Evolutionary conservation across 2,888 invertebrate species (phyloP).

Genomic region (Ferrisia virgata): DNA sequence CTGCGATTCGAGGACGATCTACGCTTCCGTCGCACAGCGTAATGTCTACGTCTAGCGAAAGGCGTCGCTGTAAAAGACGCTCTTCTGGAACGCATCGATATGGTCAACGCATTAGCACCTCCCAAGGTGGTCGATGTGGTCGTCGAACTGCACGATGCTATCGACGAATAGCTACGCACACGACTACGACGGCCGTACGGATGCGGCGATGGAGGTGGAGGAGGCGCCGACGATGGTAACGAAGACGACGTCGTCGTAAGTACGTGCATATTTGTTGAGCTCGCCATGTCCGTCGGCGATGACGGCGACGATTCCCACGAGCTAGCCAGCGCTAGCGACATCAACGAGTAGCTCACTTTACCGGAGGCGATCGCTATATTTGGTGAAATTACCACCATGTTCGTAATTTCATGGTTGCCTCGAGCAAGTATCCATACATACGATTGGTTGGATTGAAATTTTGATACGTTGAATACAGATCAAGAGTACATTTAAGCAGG

Average conservation of each 20-base stretch:
- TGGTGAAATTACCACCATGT: conserved; percentile 28
- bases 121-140: not conserved
- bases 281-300: not conserved
- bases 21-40: conserved; percentile 11
- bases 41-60: conserved; percentile 26
- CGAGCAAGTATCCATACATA: not conserved
- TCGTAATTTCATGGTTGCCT: not conserved
- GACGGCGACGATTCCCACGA: not conserved
- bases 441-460: no score
- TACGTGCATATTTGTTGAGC: not conserved
- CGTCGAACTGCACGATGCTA: not conserved
- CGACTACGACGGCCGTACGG: not conserved
- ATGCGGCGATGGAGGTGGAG: not conserved
- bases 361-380: conserved; percentile 27
- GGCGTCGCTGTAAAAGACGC: conserved; percentile 35
- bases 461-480: no score
- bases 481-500: no score
- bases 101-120: not conserved
- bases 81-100: not conserved
- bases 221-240: not conserved
- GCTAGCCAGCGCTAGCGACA: conserved; percentile 23
- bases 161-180: not conserved
- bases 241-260: not conserved
- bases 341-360: conserved; percentile 39
- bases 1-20: conserved; percentile 23